Conservation (phyloP, 2,113 vertebrate genomes). For the Macquaria ambigua region DNA sequence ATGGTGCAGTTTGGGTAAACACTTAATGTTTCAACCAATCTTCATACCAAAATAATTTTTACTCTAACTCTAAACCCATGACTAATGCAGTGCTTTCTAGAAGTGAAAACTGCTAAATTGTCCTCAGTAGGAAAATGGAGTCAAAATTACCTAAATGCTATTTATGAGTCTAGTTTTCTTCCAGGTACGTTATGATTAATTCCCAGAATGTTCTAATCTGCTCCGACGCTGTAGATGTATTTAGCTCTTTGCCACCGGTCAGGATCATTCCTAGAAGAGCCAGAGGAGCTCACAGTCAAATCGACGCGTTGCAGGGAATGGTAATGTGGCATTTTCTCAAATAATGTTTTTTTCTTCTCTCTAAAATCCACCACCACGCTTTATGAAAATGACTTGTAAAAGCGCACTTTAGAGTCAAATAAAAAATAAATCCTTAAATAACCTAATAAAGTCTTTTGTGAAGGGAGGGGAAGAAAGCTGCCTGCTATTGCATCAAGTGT, state of each 20-base stretch:
- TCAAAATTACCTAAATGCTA: slow-evolving; percentile 1
- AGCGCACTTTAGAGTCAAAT: slow-evolving; percentile 27
- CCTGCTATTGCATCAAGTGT: slow-evolving; percentile 1
- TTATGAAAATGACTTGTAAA: slow-evolving; percentile 29
- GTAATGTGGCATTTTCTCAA: slow-evolving; percentile 53
- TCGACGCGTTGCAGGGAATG: slow-evolving; percentile 24
- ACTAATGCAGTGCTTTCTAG: not conserved
- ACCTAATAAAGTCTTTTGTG: slow-evolving; percentile 42
- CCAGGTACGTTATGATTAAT: slow-evolving; percentile 50
- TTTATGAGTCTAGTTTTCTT: slow-evolving; percentile 34
- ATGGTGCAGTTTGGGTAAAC: not conserved
- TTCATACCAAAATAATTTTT: not conserved
- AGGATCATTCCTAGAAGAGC: slow-evolving; percentile 50
- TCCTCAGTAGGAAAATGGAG: not conserved
- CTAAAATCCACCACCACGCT: slow-evolving; percentile 11
- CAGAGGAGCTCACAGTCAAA: slow-evolving; percentile 37
- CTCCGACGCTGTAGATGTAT: slow-evolving; percentile 10
- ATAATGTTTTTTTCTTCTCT: not conserved
- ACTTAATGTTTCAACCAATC: not conserved
- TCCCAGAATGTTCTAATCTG: slow-evolving; percentile 49
- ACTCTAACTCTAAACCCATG: not conserved
- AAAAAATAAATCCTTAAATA: slow-evolving; percentile 38
- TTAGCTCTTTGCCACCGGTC: slow-evolving; percentile 49
- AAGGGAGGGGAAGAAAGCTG: not conserved
- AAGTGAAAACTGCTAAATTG: not conserved